Evolutionary conservation across 1,140 invertebrate genomes (phyloP), one percentile per base, ranked within the genome.

Genomic region (Drosophila bipectinata): DNA sequence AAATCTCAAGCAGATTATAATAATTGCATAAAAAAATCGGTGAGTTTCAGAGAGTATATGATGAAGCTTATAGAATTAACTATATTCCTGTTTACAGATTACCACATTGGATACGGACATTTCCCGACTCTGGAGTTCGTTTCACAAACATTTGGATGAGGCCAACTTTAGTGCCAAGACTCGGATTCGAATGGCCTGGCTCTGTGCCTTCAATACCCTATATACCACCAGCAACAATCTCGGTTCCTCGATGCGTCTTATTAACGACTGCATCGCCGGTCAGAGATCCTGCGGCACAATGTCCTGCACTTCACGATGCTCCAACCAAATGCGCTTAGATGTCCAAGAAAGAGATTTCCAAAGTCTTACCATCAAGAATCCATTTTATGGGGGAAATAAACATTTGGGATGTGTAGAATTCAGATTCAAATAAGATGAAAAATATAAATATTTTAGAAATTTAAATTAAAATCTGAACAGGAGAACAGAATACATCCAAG

Each of bases 321-420:
- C 18, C 0, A 59, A 77, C 34, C 58, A 77, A 12, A 77, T 77
- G 75, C 4, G 41, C 4, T 9, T 77, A 5, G 49, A 8, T 15
- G 14, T 64, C 0, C 60, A 8, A 4, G 28, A 62, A 0, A 24
- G 3, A 0, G 47, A 67, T 18, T 52, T 52, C 9, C 18, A 15
- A 4, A 34, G 15, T 37, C 3, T 32, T 0, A 68, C 48, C 9
- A 62, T 68, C 5, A 49, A 15, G 2, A 68, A 68, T 62, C 64
- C 64, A 1, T 47, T 67, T 1, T 10, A 45, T 21, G 66, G 75
- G 0, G 12, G 62, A 7, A 34, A 55, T 10, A 67, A 30, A 7
- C 56, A 59, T 9, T 0, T 78, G 1, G 58, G 58, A 14, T 79
- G 69, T 10, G 7, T 79, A 15, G 51, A 78, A 8, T 26, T 73